Conservation (phyloP, 2,797 vertebrate species). For the Cynopterus sphinx region DNA sequence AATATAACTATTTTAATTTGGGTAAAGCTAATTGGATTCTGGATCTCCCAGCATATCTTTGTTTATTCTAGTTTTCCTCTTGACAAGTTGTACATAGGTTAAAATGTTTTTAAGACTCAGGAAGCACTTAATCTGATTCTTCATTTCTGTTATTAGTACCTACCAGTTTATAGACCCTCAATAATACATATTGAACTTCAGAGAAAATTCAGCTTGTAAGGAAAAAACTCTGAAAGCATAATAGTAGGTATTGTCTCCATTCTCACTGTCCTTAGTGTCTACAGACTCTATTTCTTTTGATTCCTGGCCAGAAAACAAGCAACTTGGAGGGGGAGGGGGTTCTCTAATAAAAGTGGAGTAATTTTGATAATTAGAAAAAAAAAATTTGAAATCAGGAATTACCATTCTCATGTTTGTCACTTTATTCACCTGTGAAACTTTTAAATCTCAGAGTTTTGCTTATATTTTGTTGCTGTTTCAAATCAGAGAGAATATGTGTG, state of each 20-base stretch:
- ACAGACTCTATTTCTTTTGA: neutral
- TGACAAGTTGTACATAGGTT: neutral
- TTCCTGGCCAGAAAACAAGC: neutral
- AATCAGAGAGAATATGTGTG: neutral
- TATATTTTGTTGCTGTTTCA: neutral
- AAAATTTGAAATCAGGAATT: neutral
- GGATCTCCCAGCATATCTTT: neutral
- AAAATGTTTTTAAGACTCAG: neutral
- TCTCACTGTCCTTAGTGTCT: neutral
- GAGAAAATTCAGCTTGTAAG: neutral
- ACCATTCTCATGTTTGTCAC: neutral
- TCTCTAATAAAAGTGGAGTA: neutral
- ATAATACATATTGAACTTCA: neutral
- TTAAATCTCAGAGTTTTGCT: neutral
- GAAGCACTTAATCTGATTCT: neutral
- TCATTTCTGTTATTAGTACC: neutral
- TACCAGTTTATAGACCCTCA: neutral
- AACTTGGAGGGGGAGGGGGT: neutral
- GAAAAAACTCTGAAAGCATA: neutral
- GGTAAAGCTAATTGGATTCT: slow-evolving; percentile 37
- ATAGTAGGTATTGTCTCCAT: neutral
- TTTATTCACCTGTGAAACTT: neutral
- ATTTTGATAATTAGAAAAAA: neutral
- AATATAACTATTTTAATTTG: neutral
- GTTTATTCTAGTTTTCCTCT: slow-evolving; percentile 17